Conservation (phyloP, 1,140 invertebrate genomes). For the Mya arenaria region DNA sequence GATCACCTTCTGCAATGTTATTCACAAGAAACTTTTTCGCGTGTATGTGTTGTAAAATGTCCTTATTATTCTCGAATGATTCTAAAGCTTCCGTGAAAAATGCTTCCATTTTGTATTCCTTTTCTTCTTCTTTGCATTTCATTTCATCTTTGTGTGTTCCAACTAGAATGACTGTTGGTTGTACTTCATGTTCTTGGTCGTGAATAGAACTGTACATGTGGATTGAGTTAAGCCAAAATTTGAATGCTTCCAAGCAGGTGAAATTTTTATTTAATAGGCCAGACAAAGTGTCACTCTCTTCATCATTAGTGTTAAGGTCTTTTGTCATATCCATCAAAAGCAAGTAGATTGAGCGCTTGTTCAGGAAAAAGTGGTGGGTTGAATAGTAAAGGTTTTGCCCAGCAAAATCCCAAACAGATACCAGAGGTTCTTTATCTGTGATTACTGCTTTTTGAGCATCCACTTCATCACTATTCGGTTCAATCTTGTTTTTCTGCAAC, state of each 20-base stretch:
- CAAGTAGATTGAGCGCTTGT: slow-evolving; percentile 31
- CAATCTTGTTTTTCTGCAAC: background rate
- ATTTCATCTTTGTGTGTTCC: slow-evolving; percentile 34
- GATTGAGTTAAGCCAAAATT: slow-evolving; percentile 41
- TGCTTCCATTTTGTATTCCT: slow-evolving; percentile 27
- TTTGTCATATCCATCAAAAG: slow-evolving; percentile 31
- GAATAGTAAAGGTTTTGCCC: slow-evolving; percentile 42
- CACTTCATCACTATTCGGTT: background rate
- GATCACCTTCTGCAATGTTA: background rate
- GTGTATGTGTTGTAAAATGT: background rate
- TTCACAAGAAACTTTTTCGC: slow-evolving; percentile 28
- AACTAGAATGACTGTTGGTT: slow-evolving; percentile 27
- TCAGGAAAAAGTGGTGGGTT: slow-evolving; percentile 40
- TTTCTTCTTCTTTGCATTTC: slow-evolving; percentile 5
- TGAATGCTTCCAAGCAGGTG: slow-evolving; percentile 34
- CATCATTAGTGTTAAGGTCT: background rate
- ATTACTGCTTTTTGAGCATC: background rate
- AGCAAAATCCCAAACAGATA: slow-evolving; percentile 40
- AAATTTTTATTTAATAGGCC: slow-evolving; percentile 21
- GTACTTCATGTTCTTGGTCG: background rate
- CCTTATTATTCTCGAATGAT: background rate
- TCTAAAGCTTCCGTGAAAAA: slow-evolving; percentile 35
- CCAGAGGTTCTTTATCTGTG: background rate
- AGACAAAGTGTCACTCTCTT: background rate
- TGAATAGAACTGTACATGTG: slow-evolving; percentile 18